Percentiles rank a stretch among this genome's conserved stretches.
These are phyloP conservation scores for Melinopterus prodromus DNA, from an alignment of 2,888 invertebrate genomes.

Conservation along the genomic window DNA sequence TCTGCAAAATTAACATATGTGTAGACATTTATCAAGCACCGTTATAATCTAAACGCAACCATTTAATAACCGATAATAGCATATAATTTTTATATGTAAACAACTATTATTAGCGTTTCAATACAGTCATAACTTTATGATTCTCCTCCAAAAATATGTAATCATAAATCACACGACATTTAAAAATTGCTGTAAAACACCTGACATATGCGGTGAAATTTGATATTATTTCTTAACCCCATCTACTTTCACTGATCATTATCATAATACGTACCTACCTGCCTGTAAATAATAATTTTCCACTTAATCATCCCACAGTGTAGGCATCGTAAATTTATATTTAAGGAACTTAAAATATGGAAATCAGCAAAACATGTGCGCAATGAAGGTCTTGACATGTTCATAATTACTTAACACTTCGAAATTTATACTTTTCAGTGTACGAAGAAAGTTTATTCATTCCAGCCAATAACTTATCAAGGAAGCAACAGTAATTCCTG, in stretches of 20 bases:
- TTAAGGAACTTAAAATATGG: neutral
- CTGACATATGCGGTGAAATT: neutral
- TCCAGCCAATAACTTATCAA: neutral
- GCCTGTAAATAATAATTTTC: neutral
- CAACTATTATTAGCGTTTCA: too few relatives aligned
- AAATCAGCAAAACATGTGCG: neutral
- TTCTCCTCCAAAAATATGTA: neutral
- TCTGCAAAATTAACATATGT: too few relatives aligned
- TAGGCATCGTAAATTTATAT: neutral
- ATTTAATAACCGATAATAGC: too few relatives aligned
- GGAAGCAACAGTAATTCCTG: too few relatives aligned
- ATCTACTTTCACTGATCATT: neutral
- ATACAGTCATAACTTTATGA: too few relatives aligned
- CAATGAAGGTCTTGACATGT: neutral
- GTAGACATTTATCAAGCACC: too few relatives aligned
- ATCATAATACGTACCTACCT: neutral
- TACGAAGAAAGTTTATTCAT: neutral
- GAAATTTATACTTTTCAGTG: neutral
- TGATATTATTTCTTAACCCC: neutral
- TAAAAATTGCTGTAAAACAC: neutral
- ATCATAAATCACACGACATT: neutral
- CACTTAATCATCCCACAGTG: neutral
- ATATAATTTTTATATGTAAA: too few relatives aligned
- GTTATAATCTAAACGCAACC: too few relatives aligned
- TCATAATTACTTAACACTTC: neutral